phyloP scores from a whole-genome alignment of 2,113 vertebrate species.

The Lichenostomus cassidix region DNA sequence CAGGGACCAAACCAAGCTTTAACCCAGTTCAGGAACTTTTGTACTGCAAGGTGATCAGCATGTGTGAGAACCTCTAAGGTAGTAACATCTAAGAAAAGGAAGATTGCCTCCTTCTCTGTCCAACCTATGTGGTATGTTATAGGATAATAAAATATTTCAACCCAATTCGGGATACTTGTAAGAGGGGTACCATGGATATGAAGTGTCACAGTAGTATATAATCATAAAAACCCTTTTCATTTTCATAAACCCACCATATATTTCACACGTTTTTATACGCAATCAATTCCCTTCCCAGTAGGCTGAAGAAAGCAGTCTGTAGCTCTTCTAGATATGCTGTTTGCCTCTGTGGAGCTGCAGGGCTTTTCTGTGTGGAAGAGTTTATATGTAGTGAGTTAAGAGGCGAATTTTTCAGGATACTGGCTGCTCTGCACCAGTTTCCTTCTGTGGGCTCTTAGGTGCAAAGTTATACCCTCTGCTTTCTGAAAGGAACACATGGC shows the following conservation, averaged over 20 bases:
- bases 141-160: background rate
- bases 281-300: background rate
- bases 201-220: background rate
- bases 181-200: background rate
- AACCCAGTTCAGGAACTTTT: background rate
- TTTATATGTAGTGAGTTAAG: background rate
- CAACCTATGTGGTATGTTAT: background rate
- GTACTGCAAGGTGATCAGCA: background rate
- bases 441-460: background rate
- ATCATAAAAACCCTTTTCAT: background rate
- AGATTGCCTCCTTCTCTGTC: background rate
- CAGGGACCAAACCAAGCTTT: background rate
- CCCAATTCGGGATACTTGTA: background rate
- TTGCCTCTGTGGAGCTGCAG: background rate
- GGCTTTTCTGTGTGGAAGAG: background rate
- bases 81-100: background rate
- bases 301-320: background rate
- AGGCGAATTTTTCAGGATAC: background rate
- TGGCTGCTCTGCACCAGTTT: background rate
- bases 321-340: background rate
- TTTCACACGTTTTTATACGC: fast-evolving
- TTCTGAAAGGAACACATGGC: background rate
- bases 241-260: background rate
- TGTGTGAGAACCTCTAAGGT: background rate
- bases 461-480: background rate